phyloP scores from a whole-genome alignment of 2,888 invertebrate species.

The Ametastegia equiseti region DNA sequence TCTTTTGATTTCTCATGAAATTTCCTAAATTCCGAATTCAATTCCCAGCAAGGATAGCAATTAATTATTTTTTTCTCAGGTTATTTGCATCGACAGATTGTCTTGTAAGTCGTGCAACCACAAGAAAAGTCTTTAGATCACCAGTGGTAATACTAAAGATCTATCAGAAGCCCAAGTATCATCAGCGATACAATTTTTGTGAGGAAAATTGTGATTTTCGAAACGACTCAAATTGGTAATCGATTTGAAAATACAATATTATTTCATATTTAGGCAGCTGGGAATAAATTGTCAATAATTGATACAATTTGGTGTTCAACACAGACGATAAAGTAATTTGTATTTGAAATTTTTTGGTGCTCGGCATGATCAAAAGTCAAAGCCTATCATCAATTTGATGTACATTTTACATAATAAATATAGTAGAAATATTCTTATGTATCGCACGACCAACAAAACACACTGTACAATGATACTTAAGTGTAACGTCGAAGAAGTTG shows the following conservation, averaged over 20 bases:
- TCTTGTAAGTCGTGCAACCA: constrained; percentile 16
- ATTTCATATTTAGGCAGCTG: background rate
- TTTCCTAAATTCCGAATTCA: background rate
- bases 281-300: background rate
- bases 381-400: background rate
- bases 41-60: background rate
- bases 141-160: background rate
- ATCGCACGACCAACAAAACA: constrained; percentile 23
- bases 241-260: background rate
- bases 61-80: background rate
- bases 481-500: constrained; percentile 19
- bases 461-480: background rate
- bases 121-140: background rate
- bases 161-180: background rate
- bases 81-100: background rate
- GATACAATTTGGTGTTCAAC: background rate
- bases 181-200: too few species aligned
- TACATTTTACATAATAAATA: constrained; percentile 5
- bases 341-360: background rate
- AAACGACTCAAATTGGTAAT: background rate
- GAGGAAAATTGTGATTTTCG: too few species aligned
- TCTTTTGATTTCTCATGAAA: background rate
- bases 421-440: constrained; percentile 25
- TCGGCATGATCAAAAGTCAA: background rate
- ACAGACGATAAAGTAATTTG: background rate